Conservation (phyloP, 2,113 vertebrate species). For the Coreoperca whiteheadi region DNA sequence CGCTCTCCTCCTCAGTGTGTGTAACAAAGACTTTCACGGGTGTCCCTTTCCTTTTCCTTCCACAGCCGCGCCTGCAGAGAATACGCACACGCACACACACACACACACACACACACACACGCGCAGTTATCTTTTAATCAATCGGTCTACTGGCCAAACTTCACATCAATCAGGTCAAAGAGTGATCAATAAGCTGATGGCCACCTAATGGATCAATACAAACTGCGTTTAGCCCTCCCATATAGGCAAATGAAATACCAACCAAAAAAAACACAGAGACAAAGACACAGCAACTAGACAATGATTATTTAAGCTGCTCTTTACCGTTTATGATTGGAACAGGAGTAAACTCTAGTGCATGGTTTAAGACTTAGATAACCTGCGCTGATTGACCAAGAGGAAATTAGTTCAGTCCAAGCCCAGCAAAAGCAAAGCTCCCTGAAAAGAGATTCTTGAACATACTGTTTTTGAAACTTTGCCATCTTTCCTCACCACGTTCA, state of each 20-base stretch:
- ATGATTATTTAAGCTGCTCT: neutral
- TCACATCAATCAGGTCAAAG: slow-evolving; percentile 72
- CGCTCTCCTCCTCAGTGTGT: slow-evolving; percentile 83
- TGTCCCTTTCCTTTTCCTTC: slow-evolving; percentile 87
- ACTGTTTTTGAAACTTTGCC: neutral
- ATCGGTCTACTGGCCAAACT: slow-evolving; percentile 57
- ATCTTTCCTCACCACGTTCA: neutral
- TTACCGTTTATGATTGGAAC: neutral
- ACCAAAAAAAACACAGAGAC: neutral
- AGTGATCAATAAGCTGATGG: slow-evolving; percentile 73
- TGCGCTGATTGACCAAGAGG: neutral
- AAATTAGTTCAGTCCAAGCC: neutral
- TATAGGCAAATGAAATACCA: slow-evolving; percentile 9
- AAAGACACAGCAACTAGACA: neutral
- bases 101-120: slow-evolving; percentile 32
- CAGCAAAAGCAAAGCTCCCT: neutral
- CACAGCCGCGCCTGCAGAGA: slow-evolving; percentile 83
- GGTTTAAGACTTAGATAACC: slow-evolving; percentile 8
- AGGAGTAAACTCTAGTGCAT: neutral
- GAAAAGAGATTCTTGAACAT: neutral
- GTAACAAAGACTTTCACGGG: slow-evolving; percentile 86
- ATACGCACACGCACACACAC: slow-evolving; percentile 63
- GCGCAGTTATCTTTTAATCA: slow-evolving; percentile 70
- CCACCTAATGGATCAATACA: slow-evolving; percentile 60
- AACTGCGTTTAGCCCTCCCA: slow-evolving; percentile 8